Evolutionary conservation across 2,797 vertebrate species (phyloP).

Genomic region (Liparis tanakae): DNA sequence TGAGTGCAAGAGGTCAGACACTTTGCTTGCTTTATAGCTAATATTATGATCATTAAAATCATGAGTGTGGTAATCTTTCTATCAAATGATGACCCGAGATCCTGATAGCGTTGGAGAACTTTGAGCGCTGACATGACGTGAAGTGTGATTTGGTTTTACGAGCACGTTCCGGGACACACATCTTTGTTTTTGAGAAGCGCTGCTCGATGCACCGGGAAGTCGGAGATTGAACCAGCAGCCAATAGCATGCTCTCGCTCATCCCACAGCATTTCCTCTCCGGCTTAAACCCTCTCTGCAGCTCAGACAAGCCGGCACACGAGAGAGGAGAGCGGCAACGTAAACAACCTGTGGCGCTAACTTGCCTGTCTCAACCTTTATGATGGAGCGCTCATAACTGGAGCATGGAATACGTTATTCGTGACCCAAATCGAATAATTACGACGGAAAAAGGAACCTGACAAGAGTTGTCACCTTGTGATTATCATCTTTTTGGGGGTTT

Average conservation of each 20-base stretch:
- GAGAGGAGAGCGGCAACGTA: constrained; percentile 31
- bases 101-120: constrained; percentile 46
- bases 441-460: not conserved
- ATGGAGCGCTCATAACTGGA: not conserved
- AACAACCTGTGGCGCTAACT: constrained; percentile 31
- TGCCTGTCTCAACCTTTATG: not conserved
- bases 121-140: constrained; percentile 39
- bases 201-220: constrained; percentile 31
- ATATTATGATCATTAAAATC: not conserved
- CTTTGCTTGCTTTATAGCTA: not conserved
- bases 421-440: not conserved
- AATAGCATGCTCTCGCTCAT: constrained; percentile 44
- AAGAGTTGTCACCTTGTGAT: not conserved
- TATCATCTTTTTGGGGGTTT: not conserved
- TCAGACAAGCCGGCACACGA: constrained; percentile 46
- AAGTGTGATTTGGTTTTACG: constrained; percentile 18
- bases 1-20: not conserved
- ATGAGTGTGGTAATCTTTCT: constrained; percentile 14
- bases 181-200: constrained; percentile 39
- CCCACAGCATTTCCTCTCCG: constrained; percentile 44
- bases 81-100: constrained; percentile 30
- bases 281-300: constrained; percentile 24
- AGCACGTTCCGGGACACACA: constrained; percentile 23
- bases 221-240: constrained; percentile 13
- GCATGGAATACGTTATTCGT: not conserved